A percentile compares a stretch with the other conserved stretches of the same genome.
Conservation (phyloP, 2,797 vertebrate genomes). For the Rhinella marina region DNA sequence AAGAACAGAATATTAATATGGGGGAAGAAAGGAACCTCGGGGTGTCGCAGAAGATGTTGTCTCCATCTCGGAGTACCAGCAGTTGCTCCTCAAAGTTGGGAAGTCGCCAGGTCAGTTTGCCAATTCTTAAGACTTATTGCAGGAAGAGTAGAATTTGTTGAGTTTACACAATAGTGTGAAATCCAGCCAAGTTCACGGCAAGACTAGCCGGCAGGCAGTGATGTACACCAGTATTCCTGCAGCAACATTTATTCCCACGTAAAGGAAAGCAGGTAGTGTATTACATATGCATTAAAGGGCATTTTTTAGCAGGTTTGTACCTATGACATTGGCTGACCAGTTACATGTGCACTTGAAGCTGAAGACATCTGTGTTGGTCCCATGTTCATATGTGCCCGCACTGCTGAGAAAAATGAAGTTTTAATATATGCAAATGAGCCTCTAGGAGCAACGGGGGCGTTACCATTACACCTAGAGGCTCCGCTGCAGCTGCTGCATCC, state of each 20-base stretch:
- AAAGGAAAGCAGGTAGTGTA: not conserved
- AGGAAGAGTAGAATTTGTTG: not conserved
- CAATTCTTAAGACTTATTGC: not conserved
- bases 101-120: slow-evolving; percentile 87
- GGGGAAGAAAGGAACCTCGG: slow-evolving; percentile 84
- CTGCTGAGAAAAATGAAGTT: too few relatives aligned
- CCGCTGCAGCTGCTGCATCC: too few relatives aligned
- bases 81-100: slow-evolving; percentile 95
- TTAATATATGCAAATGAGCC: too few relatives aligned
- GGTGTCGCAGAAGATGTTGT: slow-evolving; percentile 90
- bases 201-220: not conserved
- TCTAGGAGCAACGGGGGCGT: too few relatives aligned
- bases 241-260: not conserved
- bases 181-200: not conserved
- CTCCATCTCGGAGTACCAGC: slow-evolving; percentile 92
- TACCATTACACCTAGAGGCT: too few relatives aligned
- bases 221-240: not conserved
- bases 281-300: too few relatives aligned
- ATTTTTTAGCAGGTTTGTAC: too few relatives aligned
- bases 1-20: slow-evolving; percentile 73
- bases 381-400: too few relatives aligned
- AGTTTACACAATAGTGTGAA: not conserved
- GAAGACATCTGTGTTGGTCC: too few relatives aligned
- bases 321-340: too few relatives aligned
- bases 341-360: too few relatives aligned